Evolutionary conservation across 2,113 vertebrate genomes (phyloP).

Genomic region (Zosterops lateralis): DNA sequence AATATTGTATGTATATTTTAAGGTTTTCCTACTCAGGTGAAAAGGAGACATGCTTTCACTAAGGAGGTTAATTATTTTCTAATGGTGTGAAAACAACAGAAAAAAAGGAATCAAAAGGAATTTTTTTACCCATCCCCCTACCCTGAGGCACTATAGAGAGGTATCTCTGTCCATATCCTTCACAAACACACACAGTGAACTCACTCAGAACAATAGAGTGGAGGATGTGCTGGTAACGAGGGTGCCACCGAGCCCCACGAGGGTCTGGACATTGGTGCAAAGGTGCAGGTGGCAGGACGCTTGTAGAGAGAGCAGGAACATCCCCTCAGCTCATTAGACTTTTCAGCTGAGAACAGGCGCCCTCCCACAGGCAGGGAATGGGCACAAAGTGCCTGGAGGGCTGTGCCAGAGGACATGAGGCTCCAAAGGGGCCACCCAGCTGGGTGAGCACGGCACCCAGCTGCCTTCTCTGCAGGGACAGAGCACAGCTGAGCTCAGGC

Average conservation of each 20-base stretch:
- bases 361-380: fast-evolving
- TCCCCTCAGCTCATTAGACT: background rate
- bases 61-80: constrained; percentile 77
- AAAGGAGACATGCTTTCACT: constrained; percentile 69
- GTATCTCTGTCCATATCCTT: background rate
- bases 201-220: background rate
- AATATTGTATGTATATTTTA: constrained; percentile 73
- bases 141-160: background rate
- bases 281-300: background rate
- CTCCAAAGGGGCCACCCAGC: background rate
- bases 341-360: background rate
- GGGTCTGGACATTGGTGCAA: background rate
- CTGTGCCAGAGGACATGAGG: background rate
- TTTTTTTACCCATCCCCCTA: constrained; percentile 51
- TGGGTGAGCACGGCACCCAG: background rate
- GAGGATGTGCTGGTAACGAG: fast-evolving
- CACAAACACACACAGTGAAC: background rate
- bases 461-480: background rate
- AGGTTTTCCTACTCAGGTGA: constrained; percentile 71
- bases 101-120: constrained; percentile 59
- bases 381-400: background rate
- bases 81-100: constrained; percentile 66
- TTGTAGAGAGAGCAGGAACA: background rate
- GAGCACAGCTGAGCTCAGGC: background rate
- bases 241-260: background rate